A percentile compares a stretch with the other conserved stretches of the same genome.
These are phyloP conservation scores for Labeo catla DNA, from an alignment of 2,113 vertebrate genomes.

Conservation along the genomic window DNA sequence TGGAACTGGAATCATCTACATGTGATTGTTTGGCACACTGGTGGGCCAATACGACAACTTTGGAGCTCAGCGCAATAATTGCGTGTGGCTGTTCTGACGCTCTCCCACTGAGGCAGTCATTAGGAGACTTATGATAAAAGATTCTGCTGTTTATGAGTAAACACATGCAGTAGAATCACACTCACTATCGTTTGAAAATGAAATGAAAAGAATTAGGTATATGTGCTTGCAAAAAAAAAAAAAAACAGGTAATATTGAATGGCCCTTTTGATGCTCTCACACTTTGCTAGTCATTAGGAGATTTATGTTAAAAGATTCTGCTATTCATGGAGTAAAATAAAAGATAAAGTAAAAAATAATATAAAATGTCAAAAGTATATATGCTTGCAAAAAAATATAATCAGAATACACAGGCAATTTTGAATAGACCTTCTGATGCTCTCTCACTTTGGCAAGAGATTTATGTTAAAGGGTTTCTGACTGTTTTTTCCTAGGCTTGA, in stretches of 20 bases:
- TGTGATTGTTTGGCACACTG: slow-evolving; percentile 4
- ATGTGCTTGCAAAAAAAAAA: background rate
- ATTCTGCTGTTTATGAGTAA: background rate
- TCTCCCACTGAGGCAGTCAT: background rate
- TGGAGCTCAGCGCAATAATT: background rate
- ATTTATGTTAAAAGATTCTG: background rate
- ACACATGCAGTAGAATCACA: background rate
- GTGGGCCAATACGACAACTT: background rate
- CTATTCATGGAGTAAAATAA: background rate
- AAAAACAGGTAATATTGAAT: too few relatives aligned
- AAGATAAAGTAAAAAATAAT: too few relatives aligned
- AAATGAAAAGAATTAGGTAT: background rate
- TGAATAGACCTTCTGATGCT: too few relatives aligned
- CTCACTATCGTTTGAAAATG: background rate
- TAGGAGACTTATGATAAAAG: background rate
- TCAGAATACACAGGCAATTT: too few relatives aligned
- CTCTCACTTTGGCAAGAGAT: too few relatives aligned
- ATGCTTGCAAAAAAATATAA: too few relatives aligned
- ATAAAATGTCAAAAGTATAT: too few relatives aligned
- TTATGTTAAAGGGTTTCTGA: too few relatives aligned
- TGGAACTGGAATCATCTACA: background rate
- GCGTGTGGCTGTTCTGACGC: background rate
- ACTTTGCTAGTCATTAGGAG: background rate
- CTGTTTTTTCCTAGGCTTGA: too few relatives aligned
- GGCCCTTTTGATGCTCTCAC: too few relatives aligned